These are phyloP conservation scores for Setophaga petechia DNA, from an alignment of 2,113 vertebrate species.

Conservation along the genomic window DNA sequence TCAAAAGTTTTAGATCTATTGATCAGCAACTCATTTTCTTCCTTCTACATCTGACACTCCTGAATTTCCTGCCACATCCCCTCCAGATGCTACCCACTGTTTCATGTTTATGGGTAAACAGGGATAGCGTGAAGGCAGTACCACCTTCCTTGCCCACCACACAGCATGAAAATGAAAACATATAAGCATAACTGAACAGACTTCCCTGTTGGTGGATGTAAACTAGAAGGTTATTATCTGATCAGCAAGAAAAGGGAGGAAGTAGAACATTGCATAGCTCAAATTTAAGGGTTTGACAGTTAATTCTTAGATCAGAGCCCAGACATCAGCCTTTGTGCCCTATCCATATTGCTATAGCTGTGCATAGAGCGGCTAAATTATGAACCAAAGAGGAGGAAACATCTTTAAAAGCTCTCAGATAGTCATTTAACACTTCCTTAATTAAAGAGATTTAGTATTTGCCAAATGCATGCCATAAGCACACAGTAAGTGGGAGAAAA, in stretches of 20 bases:
- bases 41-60: neutral
- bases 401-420: constrained; percentile 35
- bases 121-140: neutral
- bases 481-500: constrained; percentile 50
- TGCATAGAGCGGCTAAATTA: neutral
- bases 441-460: constrained; percentile 44
- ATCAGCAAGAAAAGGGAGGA: neutral
- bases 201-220: neutral
- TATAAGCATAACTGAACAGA: neutral
- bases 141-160: neutral
- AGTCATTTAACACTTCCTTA: constrained; percentile 51
- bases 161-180: neutral
- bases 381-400: neutral
- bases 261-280: neutral
- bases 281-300: neutral
- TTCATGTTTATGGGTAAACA: constrained; percentile 12
- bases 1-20: neutral
- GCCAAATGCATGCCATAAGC: constrained; percentile 37
- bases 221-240: neutral
- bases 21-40: constrained; percentile 27
- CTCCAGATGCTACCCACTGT: neutral
- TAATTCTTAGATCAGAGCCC: neutral
- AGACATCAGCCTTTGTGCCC: neutral
- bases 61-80: neutral
- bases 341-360: neutral